Evolutionary conservation across 2,888 invertebrate genomes (phyloP).

Genomic region (Heliconius sara): DNA sequence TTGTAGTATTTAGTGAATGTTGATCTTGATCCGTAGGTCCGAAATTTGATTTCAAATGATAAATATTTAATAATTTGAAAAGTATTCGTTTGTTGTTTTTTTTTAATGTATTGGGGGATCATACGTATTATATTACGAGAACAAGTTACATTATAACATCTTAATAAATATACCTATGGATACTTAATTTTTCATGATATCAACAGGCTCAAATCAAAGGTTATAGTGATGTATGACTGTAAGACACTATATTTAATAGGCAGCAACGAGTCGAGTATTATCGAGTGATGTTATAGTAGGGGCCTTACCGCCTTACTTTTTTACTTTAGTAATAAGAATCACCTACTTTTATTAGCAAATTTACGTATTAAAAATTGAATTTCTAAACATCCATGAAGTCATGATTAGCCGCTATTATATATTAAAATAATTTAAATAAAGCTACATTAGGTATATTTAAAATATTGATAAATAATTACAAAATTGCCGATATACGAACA

Average conservation of each 20-base stretch:
- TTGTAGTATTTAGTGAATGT: neutral
- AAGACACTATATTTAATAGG: too few species aligned
- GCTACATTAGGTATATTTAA: neutral
- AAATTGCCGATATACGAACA: constrained; percentile 25
- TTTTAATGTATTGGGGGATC: too few species aligned
- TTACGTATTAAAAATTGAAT: neutral
- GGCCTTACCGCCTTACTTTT: too few species aligned
- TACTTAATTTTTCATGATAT: too few species aligned
- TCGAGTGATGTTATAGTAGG: too few species aligned
- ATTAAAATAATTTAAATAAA: neutral
- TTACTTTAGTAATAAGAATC: too few species aligned
- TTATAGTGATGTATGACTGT: too few species aligned
- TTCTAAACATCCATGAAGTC: neutral
- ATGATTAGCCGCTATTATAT: neutral
- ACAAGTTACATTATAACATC: too few species aligned
- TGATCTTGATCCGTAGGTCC: neutral
- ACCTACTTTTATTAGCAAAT: neutral
- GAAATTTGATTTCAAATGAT: neutral
- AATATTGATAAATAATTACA: constrained; percentile 4
- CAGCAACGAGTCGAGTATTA: too few species aligned
- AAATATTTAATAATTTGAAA: neutral
- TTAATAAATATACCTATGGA: too few species aligned
- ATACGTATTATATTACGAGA: too few species aligned
- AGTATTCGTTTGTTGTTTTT: neutral
- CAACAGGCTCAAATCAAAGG: too few species aligned